Conservation (phyloP, 2,797 vertebrate genomes). For the Anguilla pacifica region DNA sequence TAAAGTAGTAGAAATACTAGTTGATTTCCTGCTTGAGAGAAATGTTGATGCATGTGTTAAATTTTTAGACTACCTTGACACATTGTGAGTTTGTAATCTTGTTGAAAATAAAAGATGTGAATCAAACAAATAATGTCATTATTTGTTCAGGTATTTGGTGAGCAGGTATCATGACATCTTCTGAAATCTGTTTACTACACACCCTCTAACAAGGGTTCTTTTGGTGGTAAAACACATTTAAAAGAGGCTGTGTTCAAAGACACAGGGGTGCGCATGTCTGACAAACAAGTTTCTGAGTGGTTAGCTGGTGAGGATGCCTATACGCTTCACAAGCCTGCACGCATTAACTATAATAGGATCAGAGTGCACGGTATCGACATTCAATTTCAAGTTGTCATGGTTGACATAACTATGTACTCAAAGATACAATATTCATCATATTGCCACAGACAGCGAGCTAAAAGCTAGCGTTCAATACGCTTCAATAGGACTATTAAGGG, state of each 20-base stretch:
- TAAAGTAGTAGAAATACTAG: too few relatives aligned
- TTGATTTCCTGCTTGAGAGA: too few relatives aligned
- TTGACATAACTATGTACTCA: neutral
- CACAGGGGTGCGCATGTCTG: neutral
- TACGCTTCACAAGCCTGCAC: neutral
- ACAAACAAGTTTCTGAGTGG: slow-evolving; percentile 23
- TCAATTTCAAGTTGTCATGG: slow-evolving; percentile 2
- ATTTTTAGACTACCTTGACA: too few relatives aligned
- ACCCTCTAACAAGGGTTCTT: slow-evolving; percentile 2
- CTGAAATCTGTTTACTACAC: slow-evolving; percentile 15
- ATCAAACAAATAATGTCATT: neutral
- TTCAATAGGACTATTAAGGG: neutral
- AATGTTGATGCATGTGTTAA: too few relatives aligned
- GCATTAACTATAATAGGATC: neutral
- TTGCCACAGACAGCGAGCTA: too few relatives aligned
- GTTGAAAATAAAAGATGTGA: neutral
- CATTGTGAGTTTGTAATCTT: too few relatives aligned
- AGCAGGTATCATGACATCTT: neutral
- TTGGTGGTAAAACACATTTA: slow-evolving; percentile 28
- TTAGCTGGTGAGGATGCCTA: slow-evolving; percentile 14
- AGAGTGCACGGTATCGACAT: neutral
- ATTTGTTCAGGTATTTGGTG: neutral
- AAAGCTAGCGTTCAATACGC: too few relatives aligned
- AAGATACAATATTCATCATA: neutral
- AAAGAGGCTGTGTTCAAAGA: neutral